Percentiles rank a stretch among this genome's conserved stretches.
These are phyloP conservation scores for Unio pictorum DNA, from an alignment of 2,888 invertebrate species.

Conservation along the genomic window DNA sequence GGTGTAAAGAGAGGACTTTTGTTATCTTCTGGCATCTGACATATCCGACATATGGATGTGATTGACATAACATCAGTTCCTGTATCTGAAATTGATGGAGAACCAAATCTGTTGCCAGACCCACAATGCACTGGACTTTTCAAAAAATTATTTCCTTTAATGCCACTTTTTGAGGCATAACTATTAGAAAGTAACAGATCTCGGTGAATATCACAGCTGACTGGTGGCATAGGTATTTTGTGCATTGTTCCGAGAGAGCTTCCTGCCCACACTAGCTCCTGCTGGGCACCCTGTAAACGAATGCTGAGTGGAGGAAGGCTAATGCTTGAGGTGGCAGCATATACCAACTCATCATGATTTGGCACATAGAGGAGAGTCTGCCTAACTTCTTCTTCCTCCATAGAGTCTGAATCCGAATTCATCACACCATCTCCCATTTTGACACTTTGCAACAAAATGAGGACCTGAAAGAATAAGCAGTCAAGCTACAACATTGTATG, in stretches of 20 bases:
- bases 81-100: constrained; percentile 40
- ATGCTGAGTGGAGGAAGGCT: constrained; percentile 22
- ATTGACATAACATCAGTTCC: constrained; percentile 55
- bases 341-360: constrained; percentile 12
- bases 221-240: constrained; percentile 21
- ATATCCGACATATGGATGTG: constrained; percentile 73
- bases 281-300: constrained; percentile 12
- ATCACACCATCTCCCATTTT: too few relatives aligned
- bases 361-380: constrained; percentile 5
- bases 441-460: too few relatives aligned
- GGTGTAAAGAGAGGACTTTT: constrained; percentile 73
- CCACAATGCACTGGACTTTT: constrained; percentile 16
- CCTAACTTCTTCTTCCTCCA: too few relatives aligned
- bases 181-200: too few relatives aligned
- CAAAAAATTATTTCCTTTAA: too few relatives aligned
- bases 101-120: not conserved
- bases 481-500: too few relatives aligned
- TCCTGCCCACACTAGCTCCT: constrained; percentile 31
- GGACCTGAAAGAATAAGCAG: too few relatives aligned
- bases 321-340: constrained; percentile 24
- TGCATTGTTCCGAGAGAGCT: constrained; percentile 40
- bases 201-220: too few relatives aligned
- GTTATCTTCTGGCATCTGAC: constrained; percentile 71
- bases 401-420: too few relatives aligned
- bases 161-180: too few relatives aligned